Evolutionary conservation across 2,888 invertebrate species (phyloP).

Genomic region (Torymus tubicola): DNA sequence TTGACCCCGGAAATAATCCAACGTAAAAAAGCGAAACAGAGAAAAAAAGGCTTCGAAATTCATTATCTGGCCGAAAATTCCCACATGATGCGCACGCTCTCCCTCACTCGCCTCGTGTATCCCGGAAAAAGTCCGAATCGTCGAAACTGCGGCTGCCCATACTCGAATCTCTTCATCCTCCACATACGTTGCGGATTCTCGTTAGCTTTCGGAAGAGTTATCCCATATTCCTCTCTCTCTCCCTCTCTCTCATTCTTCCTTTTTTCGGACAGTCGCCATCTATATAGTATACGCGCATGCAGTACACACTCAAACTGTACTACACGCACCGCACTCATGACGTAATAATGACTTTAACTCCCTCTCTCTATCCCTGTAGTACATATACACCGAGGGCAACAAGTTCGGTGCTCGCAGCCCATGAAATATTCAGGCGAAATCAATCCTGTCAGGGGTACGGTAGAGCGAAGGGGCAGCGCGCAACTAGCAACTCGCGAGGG

Average conservation of each 20-base stretch:
- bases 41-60: too few species aligned
- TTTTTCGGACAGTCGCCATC: not conserved
- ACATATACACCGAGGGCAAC: slow-evolving; percentile 57
- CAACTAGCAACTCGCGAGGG: slow-evolving; percentile 13
- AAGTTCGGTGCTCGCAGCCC: slow-evolving; percentile 66
- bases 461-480: slow-evolving; percentile 1
- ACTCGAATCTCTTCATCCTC: too few species aligned
- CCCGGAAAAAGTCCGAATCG: slow-evolving; percentile 17
- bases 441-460: slow-evolving; percentile 66
- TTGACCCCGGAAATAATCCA: too few species aligned
- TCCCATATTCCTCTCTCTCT: not conserved
- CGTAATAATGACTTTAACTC: slow-evolving; percentile 72
- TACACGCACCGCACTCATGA: slow-evolving; percentile 19
- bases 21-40: too few species aligned
- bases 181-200: not conserved
- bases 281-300: too few species aligned
- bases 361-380: slow-evolving; percentile 45
- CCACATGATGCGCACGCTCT: not conserved
- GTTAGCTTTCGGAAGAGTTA: not conserved
- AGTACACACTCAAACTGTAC: too few species aligned
- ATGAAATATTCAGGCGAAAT: slow-evolving; percentile 76
- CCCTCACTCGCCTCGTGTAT: not conserved
- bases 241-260: not conserved
- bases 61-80: slow-evolving; percentile 1
- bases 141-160: slow-evolving; percentile 6